A percentile compares a stretch with the other conserved stretches of the same genome.
These are phyloP conservation scores for Platygyra sinensis DNA, from an alignment of 64 coral and sea anemone genomes.

Conservation along the genomic window DNA sequence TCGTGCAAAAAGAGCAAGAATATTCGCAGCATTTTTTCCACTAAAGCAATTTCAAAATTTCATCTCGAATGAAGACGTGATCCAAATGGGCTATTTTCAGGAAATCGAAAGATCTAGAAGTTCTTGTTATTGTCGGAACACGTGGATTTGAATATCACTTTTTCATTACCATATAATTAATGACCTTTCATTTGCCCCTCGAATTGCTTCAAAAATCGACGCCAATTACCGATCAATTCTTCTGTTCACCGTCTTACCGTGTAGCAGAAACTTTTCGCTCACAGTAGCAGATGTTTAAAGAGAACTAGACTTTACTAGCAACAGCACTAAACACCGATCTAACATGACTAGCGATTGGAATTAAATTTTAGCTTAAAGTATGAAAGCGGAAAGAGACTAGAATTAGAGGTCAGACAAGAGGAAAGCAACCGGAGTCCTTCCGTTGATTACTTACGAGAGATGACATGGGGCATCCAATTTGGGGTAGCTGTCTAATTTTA, in stretches of 20 bases:
- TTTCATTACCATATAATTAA: conserved; percentile 1
- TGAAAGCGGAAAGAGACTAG: too few species aligned
- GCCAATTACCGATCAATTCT: too few species aligned
- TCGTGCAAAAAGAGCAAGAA: not conserved
- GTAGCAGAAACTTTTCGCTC: too few species aligned
- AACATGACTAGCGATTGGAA: too few species aligned
- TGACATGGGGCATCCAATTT: not conserved
- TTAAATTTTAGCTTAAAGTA: too few species aligned
- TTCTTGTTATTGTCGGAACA: not conserved
- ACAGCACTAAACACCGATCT: too few species aligned
- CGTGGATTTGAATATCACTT: not conserved
- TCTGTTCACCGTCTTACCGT: too few species aligned
- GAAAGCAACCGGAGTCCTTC: too few species aligned
- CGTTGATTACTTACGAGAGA: not conserved
- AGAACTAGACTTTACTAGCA: too few species aligned
- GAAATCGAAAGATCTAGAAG: conserved; percentile 19
- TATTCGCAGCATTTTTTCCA: not conserved
- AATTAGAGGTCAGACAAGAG: too few species aligned
- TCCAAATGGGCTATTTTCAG: too few species aligned
- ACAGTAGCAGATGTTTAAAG: too few species aligned
- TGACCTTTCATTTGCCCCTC: not conserved
- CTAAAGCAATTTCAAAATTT: not conserved
- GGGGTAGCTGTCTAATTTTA: not conserved
- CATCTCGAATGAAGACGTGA: not conserved
- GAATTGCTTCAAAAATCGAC: not conserved